A percentile compares a stretch with the other conserved stretches of the same genome.
These are phyloP conservation scores for Anoncus sp. DNA, from an alignment of 2,888 invertebrate genomes.

Conservation along the genomic window DNA sequence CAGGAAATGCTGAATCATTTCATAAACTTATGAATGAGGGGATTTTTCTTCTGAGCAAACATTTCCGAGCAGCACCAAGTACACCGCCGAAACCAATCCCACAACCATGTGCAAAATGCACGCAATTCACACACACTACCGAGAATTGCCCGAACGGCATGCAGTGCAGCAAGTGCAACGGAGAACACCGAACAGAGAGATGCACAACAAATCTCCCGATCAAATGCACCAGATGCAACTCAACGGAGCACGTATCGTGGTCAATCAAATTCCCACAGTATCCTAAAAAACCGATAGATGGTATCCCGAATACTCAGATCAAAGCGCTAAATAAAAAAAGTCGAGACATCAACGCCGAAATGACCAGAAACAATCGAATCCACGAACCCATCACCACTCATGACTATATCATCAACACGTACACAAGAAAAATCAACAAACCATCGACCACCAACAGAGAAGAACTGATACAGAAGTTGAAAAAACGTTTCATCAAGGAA, in stretches of 20 bases:
- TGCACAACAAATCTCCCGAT: slow-evolving; percentile 26
- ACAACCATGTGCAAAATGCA: slow-evolving; percentile 14
- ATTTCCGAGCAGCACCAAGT: slow-evolving; percentile 31
- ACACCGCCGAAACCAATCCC: slow-evolving; percentile 19
- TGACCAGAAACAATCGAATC: too few relatives aligned
- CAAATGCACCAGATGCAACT: slow-evolving; percentile 17
- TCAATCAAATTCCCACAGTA: slow-evolving; percentile 19
- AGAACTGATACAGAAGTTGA: too few relatives aligned
- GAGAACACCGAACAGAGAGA: slow-evolving; percentile 26
- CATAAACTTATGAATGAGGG: slow-evolving; percentile 45
- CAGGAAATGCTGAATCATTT: slow-evolving; percentile 16
- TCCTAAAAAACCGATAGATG: slow-evolving; percentile 10
- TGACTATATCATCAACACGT: slow-evolving; percentile 25
- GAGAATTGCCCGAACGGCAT: slow-evolving; percentile 14
- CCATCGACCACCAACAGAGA: slow-evolving; percentile 18
- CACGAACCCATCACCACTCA: slow-evolving; percentile 32
- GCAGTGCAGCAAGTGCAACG: slow-evolving; percentile 24
- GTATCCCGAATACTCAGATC: slow-evolving; percentile 22
- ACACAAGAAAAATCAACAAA: slow-evolving; percentile 33
- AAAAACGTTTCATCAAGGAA: slow-evolving; percentile 13
- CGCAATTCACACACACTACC: slow-evolving; percentile 9
- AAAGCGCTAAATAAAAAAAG: slow-evolving; percentile 31
- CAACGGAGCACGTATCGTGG: slow-evolving; percentile 27
- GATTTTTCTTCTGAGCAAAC: slow-evolving; percentile 30
- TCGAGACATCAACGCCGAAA: neutral